phyloP scores from a whole-genome alignment of 2,113 vertebrate genomes.

The Pteropus alecto region DNA sequence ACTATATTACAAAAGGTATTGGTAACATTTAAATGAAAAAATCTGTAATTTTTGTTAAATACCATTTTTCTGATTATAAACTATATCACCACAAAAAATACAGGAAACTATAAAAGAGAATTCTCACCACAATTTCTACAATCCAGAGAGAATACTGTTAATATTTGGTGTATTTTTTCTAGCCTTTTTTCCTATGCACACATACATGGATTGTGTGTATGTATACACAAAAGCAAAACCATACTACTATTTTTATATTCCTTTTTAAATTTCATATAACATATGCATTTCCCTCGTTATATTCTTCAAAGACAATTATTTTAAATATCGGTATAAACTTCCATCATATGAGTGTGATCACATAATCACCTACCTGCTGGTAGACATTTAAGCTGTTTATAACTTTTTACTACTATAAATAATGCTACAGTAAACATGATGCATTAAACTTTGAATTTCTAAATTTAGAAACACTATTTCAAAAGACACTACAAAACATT shows the following conservation, averaged over 20 bases:
- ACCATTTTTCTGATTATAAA: neutral
- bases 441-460: neutral
- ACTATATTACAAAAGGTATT: neutral
- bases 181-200: neutral
- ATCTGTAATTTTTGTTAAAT: neutral
- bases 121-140: neutral
- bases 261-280: neutral
- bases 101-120: neutral
- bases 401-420: neutral
- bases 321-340: neutral
- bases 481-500: neutral
- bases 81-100: neutral
- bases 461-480: neutral
- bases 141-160: neutral
- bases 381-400: neutral
- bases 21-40: neutral
- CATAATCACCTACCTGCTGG: neutral
- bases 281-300: neutral
- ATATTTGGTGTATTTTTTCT: neutral
- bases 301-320: neutral
- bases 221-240: neutral
- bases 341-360: neutral
- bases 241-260: neutral
- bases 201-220: neutral
- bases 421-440: neutral